These are phyloP conservation scores for Redunca redunca DNA, from an alignment of 2,113 vertebrate genomes.

Conservation along the genomic window DNA sequence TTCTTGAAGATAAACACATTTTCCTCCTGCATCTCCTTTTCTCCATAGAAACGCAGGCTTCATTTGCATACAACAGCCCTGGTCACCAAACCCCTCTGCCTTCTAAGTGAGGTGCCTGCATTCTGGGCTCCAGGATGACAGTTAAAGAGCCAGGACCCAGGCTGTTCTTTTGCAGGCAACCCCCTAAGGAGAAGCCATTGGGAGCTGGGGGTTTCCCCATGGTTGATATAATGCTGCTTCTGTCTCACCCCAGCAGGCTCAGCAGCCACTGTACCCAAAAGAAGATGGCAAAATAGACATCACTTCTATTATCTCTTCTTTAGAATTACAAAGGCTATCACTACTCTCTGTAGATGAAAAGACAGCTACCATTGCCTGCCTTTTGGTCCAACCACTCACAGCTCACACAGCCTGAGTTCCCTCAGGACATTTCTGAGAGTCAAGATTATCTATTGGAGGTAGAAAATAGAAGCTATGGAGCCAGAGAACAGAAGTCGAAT, in stretches of 20 bases:
- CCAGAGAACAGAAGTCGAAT: not conserved
- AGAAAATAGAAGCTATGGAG: not conserved
- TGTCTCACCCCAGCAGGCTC: not conserved
- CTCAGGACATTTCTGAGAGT: not conserved
- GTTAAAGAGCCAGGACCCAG: not conserved
- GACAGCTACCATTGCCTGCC: not conserved
- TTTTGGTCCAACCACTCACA: not conserved
- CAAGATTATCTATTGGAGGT: not conserved
- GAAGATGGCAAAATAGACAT: not conserved
- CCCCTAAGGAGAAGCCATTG: accelerated
- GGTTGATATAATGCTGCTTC: not conserved
- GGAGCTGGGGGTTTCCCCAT: not conserved
- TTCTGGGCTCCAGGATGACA: no score
- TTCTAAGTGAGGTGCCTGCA: not conserved
- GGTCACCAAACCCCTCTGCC: not conserved
- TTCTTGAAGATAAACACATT: not conserved
- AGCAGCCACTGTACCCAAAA: not conserved
- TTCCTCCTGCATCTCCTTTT: not conserved
- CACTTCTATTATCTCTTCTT: not conserved
- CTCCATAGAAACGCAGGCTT: not conserved
- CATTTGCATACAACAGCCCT: not conserved
- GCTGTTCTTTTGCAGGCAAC: not conserved
- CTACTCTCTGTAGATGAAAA: not conserved
- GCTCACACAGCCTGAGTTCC: not conserved
- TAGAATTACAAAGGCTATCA: not conserved